Conservation (phyloP, 1,140 invertebrate species). For the Zaprionus lachaisei region DNA sequence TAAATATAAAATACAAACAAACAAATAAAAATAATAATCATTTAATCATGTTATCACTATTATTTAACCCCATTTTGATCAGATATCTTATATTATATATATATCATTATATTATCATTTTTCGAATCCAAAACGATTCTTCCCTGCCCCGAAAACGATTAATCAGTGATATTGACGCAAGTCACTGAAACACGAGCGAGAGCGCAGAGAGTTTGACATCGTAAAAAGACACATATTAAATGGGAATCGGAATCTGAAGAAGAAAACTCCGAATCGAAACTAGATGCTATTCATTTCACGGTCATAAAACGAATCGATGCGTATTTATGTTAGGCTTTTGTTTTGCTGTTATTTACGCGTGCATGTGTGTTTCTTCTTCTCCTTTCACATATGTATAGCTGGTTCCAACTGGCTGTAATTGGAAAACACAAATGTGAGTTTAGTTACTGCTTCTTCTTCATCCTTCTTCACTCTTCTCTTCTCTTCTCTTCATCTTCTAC, state of each 20-base stretch:
- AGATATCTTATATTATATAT: too few relatives aligned
- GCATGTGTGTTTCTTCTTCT: background rate
- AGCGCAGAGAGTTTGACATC: slow-evolving; percentile 33
- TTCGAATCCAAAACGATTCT: background rate
- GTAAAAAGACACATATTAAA: slow-evolving; percentile 61
- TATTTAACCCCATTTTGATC: too few relatives aligned
- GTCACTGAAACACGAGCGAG: background rate
- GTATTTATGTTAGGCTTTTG: slow-evolving; percentile 66
- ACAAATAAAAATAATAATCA: too few relatives aligned
- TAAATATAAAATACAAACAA: too few relatives aligned
- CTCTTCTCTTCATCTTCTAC: background rate
- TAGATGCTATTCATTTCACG: slow-evolving; percentile 72
- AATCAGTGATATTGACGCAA: background rate
- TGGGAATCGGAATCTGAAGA: slow-evolving; percentile 1
- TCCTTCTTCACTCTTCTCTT: slow-evolving; percentile 6
- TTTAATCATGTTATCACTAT: too few relatives aligned
- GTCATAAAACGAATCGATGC: slow-evolving; percentile 67
- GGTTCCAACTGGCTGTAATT: slow-evolving; percentile 71
- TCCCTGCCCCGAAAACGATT: background rate
- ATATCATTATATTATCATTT: too few relatives aligned
- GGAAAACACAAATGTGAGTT: slow-evolving; percentile 60
- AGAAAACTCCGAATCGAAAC: slow-evolving; percentile 51
- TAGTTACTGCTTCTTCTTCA: slow-evolving; percentile 37
- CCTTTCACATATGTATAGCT: slow-evolving; percentile 26
- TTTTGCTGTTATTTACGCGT: slow-evolving; percentile 32